phyloP scores from a whole-genome alignment of 2,888 invertebrate genomes.

The Cephus pulcher region DNA sequence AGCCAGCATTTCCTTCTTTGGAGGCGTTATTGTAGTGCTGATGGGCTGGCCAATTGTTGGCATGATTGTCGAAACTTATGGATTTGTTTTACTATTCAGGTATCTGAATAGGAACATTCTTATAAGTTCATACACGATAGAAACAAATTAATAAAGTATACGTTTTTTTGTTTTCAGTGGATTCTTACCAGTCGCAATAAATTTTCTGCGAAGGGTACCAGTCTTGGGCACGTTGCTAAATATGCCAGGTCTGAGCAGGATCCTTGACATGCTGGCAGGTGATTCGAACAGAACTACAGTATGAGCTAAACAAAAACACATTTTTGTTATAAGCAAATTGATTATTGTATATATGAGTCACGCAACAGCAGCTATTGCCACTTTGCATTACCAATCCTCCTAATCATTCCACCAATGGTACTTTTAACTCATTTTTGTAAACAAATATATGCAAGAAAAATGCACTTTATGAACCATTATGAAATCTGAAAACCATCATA shows the following conservation, averaged over 20 bases:
- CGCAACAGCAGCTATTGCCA: neutral
- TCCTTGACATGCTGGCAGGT: slow-evolving; percentile 84
- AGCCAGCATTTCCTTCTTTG: slow-evolving; percentile 90
- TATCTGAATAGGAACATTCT: slow-evolving; percentile 52
- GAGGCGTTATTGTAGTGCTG: slow-evolving; percentile 92
- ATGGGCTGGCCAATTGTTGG: slow-evolving; percentile 97
- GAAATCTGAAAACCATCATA: neutral
- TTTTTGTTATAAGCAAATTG: neutral
- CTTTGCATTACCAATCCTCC: neutral
- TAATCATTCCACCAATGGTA: neutral
- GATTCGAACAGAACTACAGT: slow-evolving; percentile 87
- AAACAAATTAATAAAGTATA: neutral
- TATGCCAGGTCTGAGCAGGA: slow-evolving; percentile 89
- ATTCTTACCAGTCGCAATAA: slow-evolving; percentile 95
- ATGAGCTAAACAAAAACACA: slow-evolving; percentile 66
- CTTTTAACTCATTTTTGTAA: slow-evolving; percentile 7
- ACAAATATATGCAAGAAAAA: neutral
- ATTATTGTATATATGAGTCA: neutral
- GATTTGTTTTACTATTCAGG: slow-evolving; percentile 90
- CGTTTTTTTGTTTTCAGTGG: slow-evolving; percentile 76
- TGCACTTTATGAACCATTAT: neutral
- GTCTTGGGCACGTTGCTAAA: slow-evolving; percentile 89
- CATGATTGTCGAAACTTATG: slow-evolving; percentile 96
- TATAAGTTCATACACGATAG: slow-evolving; percentile 8
- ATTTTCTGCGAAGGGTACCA: slow-evolving; percentile 94